Evolutionary conservation across 2,888 invertebrate genomes (phyloP).

Genomic region (Meandrusa payeni): DNA sequence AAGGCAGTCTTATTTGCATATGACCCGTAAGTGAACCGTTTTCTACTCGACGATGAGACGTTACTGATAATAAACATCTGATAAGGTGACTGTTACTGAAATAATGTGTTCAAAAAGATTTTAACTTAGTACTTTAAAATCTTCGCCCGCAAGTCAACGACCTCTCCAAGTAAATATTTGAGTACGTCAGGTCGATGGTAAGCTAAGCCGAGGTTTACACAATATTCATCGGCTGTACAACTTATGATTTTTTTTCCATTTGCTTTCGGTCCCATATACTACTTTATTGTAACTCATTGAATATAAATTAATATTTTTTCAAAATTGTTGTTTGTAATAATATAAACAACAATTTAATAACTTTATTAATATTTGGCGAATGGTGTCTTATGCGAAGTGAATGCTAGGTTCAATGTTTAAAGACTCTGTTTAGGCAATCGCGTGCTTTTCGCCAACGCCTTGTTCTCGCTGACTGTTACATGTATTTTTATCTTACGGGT

Average conservation of each 20-base stretch:
- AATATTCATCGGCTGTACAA: slow-evolving; percentile 43
- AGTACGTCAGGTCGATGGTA: slow-evolving; percentile 21
- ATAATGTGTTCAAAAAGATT: background rate
- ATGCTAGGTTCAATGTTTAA: slow-evolving; percentile 20
- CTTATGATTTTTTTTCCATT: slow-evolving; percentile 51
- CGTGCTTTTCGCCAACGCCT: too few species aligned
- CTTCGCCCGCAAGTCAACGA: background rate
- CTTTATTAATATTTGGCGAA: too few species aligned
- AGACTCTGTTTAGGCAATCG: background rate
- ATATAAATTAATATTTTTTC: slow-evolving; percentile 54
- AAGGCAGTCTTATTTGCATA: slow-evolving; percentile 70
- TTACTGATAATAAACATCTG: slow-evolving; percentile 5
- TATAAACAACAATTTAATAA: too few species aligned
- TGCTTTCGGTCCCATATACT: slow-evolving; percentile 50
- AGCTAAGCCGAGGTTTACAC: slow-evolving; percentile 25
- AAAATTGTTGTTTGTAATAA: slow-evolving; percentile 41
- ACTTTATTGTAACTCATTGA: slow-evolving; percentile 44
- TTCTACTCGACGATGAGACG: background rate
- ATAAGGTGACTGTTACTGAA: slow-evolving; percentile 4
- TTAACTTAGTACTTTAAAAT: background rate
- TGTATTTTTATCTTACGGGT: too few species aligned
- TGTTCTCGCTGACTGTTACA: too few species aligned
- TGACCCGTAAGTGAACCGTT: slow-evolving; percentile 53
- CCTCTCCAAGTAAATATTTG: slow-evolving; percentile 10
- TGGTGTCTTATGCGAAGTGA: slow-evolving; percentile 30